A percentile compares a stretch with the other conserved stretches of the same genome.
Evolutionary conservation across 2,113 vertebrate species (phyloP).

Genomic region (Aptenodytes forsteri): DNA sequence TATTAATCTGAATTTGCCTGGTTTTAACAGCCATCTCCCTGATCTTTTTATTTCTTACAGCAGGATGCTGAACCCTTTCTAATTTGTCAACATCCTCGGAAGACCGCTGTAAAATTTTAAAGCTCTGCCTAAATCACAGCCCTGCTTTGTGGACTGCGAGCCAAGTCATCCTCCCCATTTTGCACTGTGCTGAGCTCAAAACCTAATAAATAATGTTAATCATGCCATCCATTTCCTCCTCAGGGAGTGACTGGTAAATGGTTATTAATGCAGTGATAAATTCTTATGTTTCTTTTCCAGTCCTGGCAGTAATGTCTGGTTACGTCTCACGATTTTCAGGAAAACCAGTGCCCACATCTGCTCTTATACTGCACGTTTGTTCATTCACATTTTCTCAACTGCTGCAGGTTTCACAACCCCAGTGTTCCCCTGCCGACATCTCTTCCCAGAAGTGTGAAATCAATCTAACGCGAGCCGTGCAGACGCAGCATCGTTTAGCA

Average conservation of each 20-base stretch:
- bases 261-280: constrained; percentile 51
- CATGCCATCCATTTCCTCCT: constrained; percentile 33
- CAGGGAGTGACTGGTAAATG: constrained; percentile 35
- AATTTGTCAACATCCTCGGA: neutral
- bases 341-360: neutral
- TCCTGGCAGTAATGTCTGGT: constrained; percentile 18
- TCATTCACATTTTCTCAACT: neutral
- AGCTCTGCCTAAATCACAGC: constrained; percentile 42
- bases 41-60: neutral
- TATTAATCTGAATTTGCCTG: neutral
- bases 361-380: neutral
- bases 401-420: neutral
- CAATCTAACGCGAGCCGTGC: neutral
- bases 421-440: neutral
- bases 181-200: neutral
- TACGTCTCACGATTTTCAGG: constrained; percentile 42
- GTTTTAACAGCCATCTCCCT: neutral
- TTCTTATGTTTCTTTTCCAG: constrained; percentile 25
- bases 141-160: neutral
- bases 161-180: neutral
- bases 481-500: neutral
- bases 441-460: constrained; percentile 43
- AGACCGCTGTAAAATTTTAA: constrained; percentile 22
- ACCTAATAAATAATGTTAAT: constrained; percentile 47
- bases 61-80: neutral